Evolutionary conservation across 2,797 vertebrate species (phyloP), one percentile per base, ranked within the genome.

Genomic region (Babyrousa celebensis): DNA sequence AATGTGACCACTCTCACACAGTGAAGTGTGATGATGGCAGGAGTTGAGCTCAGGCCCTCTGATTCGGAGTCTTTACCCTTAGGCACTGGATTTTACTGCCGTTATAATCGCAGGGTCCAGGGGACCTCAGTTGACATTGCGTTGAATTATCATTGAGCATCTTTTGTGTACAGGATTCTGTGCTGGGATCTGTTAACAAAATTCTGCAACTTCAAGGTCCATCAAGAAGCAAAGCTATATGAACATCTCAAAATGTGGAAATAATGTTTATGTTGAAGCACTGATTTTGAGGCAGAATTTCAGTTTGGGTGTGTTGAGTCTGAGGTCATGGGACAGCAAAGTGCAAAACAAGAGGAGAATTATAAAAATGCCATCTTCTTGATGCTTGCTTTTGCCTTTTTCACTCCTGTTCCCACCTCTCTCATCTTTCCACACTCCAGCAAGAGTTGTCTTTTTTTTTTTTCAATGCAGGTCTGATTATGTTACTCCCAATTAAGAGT

Each of bases 41-140:
- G 12, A 65, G 96, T 93, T 93, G 82, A 95, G 84, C 32, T 52
- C 15, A 21, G 90, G 63, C 18, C 27, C 43, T 95, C 27, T 36
- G 40, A 85, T 43, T 78, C 58, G 58, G 15, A 91, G 58, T 79
- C 25, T 14, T 85, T 97, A 58, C n/a, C 65, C 43, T 83, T 88
- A 78, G 91, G 17, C 25, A 62, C 52, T 1, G 17, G 11, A 25
- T 71, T 82, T 62, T 78, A 48, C 43, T 27, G 43, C n/a, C 78
- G n/a, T 78, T 96, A 36, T 1, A 60, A 63, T 62, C 29, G 29
- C n/a, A 84, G 60, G 4, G 17, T 40, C 43, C 12, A 0, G 48
- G 60, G 21, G 40, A 54, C 40, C 79, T 43, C 1, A 0, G 63
- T 48, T 72, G 52, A 82, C 27, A 40, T 92, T 88, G 12, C 58